Percentiles rank a stretch among this genome's conserved stretches.
These are phyloP conservation scores for Ferrisia virgata DNA, from an alignment of 2,888 invertebrate species.

Conservation along the genomic window DNA sequence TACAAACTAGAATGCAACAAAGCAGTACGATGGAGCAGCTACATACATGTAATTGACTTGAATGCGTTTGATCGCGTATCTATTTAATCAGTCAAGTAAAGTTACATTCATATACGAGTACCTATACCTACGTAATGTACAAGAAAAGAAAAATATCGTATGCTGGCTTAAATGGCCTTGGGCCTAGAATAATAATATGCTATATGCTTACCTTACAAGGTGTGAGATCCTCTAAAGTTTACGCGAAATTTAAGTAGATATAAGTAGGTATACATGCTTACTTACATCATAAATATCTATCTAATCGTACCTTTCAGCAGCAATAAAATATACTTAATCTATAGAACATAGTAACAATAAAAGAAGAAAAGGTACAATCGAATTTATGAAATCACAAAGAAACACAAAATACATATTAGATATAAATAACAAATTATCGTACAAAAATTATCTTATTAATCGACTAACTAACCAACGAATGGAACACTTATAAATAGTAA, in stretches of 20 bases:
- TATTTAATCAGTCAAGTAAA: no score
- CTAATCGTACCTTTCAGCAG: neutral
- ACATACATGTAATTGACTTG: no score
- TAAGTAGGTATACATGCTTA: neutral
- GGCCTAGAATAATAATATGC: neutral
- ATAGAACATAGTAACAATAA: neutral
- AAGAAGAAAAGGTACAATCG: neutral
- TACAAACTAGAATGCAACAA: no score
- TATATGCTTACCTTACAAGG: neutral
- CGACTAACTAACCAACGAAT: neutral
- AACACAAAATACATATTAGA: neutral
- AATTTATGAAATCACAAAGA: neutral
- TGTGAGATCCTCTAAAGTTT: slow-evolving; percentile 4
- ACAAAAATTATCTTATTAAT: neutral
- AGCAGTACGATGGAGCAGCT: no score
- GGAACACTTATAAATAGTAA: neutral
- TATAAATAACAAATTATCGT: neutral
- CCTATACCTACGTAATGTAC: no score
- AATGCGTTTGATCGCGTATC: no score
- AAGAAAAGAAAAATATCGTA: no score
- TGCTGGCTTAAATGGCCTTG: neutral
- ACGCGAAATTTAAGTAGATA: neutral
- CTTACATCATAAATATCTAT: neutral
- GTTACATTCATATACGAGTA: no score
- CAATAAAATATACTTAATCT: neutral